Conservation (phyloP, 2,888 invertebrate species). For the Parapristionchus giblindavisi region DNA sequence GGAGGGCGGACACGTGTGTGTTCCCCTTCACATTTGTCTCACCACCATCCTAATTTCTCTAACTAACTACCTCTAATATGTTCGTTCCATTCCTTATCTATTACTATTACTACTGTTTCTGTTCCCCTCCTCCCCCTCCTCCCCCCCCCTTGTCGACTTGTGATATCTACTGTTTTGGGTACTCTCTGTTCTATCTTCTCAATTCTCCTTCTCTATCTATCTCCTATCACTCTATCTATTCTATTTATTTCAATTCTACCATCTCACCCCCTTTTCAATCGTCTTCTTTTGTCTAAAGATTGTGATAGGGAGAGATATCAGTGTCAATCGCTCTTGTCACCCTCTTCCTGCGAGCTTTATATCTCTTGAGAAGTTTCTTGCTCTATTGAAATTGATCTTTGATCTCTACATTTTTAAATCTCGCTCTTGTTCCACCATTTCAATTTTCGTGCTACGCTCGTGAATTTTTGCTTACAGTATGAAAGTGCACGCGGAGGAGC, state of each 20-base stretch:
- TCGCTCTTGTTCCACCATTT: too few relatives aligned
- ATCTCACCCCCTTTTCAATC: neutral
- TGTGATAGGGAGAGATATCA: neutral
- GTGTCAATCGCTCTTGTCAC: neutral
- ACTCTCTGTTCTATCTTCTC: neutral
- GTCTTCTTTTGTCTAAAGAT: neutral
- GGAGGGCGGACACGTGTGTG: too few relatives aligned
- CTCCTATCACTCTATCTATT: neutral
- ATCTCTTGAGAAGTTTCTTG: neutral
- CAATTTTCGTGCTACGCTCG: neutral
- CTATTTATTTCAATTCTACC: neutral
- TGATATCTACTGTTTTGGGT: neutral
- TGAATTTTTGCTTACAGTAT: neutral
- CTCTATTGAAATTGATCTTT: neutral
- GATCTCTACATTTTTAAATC: too few relatives aligned
- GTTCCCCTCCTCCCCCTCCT: neutral
- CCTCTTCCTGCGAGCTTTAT: neutral
- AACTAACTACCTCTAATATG: too few relatives aligned
- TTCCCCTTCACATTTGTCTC: too few relatives aligned
- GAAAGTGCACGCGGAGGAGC: slow-evolving; percentile 36
- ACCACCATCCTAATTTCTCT: too few relatives aligned
- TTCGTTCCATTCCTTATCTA: too few relatives aligned
- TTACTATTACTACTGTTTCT: too few relatives aligned
- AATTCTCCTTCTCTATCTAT: neutral
- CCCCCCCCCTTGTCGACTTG: neutral